Evolutionary conservation across 2,797 vertebrate species (phyloP).

Genomic region (Pangasius larnaudii): DNA sequence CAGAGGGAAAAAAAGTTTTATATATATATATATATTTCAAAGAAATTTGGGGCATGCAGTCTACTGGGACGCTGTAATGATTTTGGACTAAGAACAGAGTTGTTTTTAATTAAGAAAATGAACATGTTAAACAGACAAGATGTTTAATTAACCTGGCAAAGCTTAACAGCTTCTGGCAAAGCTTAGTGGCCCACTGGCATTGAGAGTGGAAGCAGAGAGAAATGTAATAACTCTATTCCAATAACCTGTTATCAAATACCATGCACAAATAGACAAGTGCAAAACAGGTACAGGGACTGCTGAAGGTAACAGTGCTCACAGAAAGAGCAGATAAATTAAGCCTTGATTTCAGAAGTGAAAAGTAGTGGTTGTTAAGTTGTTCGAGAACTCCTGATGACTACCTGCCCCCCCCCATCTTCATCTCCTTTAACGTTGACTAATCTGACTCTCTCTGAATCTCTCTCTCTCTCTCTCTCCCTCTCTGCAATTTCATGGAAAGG

Average conservation of each 20-base stretch:
- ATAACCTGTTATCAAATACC: neutral
- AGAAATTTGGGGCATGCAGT: conserved; percentile 36
- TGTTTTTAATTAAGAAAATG: conserved; percentile 53
- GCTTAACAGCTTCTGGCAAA: conserved; percentile 22
- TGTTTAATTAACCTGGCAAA: conserved; percentile 53
- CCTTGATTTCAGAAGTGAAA: neutral
- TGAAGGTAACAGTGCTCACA: neutral
- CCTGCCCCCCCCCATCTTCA: neutral
- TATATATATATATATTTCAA: neutral
- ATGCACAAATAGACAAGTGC: neutral
- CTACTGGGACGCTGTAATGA: conserved; percentile 36
- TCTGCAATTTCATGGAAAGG: neutral
- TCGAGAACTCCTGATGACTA: neutral
- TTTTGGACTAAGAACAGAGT: conserved; percentile 45
- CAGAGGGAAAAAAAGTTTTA: conserved; percentile 6
- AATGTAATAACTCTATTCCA: conserved; percentile 20
- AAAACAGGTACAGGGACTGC: neutral
- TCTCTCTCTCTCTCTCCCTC: neutral
- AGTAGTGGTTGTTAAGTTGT: neutral
- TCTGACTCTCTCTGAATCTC: neutral
- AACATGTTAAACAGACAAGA: conserved; percentile 49
- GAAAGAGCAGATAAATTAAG: neutral
- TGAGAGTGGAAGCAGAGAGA: neutral
- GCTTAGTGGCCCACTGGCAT: conserved; percentile 12
- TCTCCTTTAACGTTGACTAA: neutral